Conservation (phyloP, 2,888 invertebrate genomes). For the Epirrhoe alternata region DNA sequence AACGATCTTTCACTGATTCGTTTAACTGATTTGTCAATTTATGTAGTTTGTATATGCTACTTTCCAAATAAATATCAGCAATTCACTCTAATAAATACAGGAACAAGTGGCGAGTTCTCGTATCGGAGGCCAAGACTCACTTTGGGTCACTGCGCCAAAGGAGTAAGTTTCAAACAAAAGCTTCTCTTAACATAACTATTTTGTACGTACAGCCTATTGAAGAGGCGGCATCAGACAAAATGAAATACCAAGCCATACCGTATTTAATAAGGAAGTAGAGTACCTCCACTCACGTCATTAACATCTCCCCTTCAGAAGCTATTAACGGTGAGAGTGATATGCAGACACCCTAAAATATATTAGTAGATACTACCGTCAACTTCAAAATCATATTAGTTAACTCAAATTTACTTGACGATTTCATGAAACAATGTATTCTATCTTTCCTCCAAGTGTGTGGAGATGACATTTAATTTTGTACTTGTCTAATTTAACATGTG, state of each 20-base stretch:
- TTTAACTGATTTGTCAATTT: too few relatives aligned
- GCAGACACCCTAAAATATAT: conserved; percentile 28
- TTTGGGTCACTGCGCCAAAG: too few relatives aligned
- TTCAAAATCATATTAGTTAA: not conserved
- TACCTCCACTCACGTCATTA: conserved; percentile 53
- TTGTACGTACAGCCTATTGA: not conserved
- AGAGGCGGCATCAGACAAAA: conserved; percentile 28
- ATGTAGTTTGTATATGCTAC: too few relatives aligned
- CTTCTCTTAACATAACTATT: not conserved
- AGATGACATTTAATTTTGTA: not conserved
- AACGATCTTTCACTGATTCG: too few relatives aligned
- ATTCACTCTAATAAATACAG: too few relatives aligned
- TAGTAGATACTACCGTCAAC: not conserved
- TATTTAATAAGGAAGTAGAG: conserved; percentile 47
- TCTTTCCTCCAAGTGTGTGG: not conserved
- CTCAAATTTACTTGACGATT: too few relatives aligned
- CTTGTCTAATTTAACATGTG: not conserved
- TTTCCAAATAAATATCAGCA: too few relatives aligned
- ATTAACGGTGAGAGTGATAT: conserved; percentile 39
- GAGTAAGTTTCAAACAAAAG: too few relatives aligned
- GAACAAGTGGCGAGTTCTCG: too few relatives aligned
- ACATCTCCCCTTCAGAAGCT: conserved; percentile 42
- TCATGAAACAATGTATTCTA: not conserved
- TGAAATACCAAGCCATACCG: conserved; percentile 40
- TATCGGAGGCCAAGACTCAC: too few relatives aligned